Evolutionary conservation across 2,888 invertebrate species (phyloP), one percentile per base, ranked within the genome.

Genomic region (Steinernema scapterisci): DNA sequence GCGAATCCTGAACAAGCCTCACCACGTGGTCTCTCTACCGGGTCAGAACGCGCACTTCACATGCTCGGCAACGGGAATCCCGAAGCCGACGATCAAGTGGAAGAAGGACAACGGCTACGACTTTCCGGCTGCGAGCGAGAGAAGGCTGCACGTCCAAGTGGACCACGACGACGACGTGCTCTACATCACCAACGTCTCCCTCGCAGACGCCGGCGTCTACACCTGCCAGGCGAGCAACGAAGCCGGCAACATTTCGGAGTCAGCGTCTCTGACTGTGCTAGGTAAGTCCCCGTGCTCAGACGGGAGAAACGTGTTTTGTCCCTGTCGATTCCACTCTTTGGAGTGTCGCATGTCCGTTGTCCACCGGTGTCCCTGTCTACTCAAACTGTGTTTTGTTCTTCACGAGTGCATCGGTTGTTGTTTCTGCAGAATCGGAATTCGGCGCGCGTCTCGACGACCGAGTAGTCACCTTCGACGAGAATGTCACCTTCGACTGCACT

Each of bases 61-160:
- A 86, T 97, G 97, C 90, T 93, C 94, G 16, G 96, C 95, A 1
- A 91, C 91, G 76, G 96, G 95, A 0, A 93, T 93, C 86, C 95
- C 96, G 0, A 89, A 91, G 71, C 96, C 96, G 21, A 27, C 43
- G 71, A 87, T 89, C 51, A 82, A 87, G 1, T 88, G 88, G 88
- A 84, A 87, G 79, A 89, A 89, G 76, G 76, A 76, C 70, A 44
- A 74, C n/a, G 70, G 93, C 86, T 84, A 87, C 73, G 87, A 88
- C 75, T 96, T 97, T 88, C 95, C 95, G 7, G 96, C 97, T 5
- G 96, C 96, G 9, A 91, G 93, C 82, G 95, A 97, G 88, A 91
- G 95, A 56, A 91, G 96, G 46, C 93, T 97, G 92, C 93, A 94
- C 89, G 94, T 95, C 70, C 93, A 95, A 91, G 93, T 94, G 0